Conservation (phyloP, 2,888 invertebrate genomes). For the Tetragonula carbonaria region DNA sequence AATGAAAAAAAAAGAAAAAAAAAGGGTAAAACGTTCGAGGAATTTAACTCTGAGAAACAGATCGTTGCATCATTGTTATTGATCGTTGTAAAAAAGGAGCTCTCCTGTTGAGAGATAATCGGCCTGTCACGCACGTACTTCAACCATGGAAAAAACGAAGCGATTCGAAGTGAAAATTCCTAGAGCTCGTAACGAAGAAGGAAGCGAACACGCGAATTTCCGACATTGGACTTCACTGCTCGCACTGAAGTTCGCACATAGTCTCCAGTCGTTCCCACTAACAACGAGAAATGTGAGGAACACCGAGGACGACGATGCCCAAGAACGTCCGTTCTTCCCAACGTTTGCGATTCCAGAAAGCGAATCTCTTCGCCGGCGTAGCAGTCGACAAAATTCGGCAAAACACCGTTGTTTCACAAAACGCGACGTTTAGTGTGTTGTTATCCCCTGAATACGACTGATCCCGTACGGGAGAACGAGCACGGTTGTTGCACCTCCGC, state of each 20-base stretch:
- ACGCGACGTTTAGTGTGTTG: not conserved
- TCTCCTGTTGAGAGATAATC: not conserved
- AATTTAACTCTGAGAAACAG: no score
- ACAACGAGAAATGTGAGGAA: not conserved
- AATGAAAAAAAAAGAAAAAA: no score
- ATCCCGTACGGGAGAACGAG: not conserved
- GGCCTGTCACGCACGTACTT: not conserved
- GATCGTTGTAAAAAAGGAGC: no score
- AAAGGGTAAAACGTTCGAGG: no score
- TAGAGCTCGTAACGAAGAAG: not conserved
- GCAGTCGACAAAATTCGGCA: no score
- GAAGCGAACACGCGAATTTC: not conserved
- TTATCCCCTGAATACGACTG: not conserved
- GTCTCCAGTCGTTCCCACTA: not conserved
- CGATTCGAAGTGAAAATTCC: not conserved
- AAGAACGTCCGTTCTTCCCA: not conserved
- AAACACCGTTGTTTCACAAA: conserved; percentile 16
- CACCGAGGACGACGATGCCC: not conserved
- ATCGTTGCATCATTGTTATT: no score
- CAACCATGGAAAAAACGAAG: not conserved
- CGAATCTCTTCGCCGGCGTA: not conserved
- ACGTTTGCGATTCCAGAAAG: conserved; percentile 25
- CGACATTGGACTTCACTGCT: conserved; percentile 41
- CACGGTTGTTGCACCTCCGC: conserved; percentile 27
- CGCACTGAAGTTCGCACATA: not conserved